Evolutionary conservation across 53 echinoderm and acorn worm species (phyloP).

Genomic region (Luidia sarsii): DNA sequence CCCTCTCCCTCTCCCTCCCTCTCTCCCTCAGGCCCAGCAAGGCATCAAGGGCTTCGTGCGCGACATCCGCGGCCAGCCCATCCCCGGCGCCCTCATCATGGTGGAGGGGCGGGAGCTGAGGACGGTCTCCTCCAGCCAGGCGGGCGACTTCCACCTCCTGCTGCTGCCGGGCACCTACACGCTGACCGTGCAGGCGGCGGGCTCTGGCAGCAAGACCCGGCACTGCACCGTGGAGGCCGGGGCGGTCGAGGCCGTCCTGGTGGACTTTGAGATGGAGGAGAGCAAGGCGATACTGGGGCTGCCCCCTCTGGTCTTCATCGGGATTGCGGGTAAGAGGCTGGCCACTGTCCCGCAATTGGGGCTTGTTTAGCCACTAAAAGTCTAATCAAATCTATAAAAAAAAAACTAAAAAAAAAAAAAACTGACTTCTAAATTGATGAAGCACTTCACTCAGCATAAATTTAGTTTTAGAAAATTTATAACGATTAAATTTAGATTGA

Average conservation of each 20-base stretch:
- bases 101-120: constrained; percentile 58
- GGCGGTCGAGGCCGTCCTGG: constrained; percentile 15
- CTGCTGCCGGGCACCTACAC: constrained; percentile 79
- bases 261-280: constrained; percentile 41
- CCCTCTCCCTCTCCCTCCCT: too few relatives aligned
- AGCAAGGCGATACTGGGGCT: constrained; percentile 66
- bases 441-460: too few relatives aligned
- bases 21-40: constrained; percentile 79
- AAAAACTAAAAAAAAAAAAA: too few relatives aligned
- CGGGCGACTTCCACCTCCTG: constrained; percentile 81
- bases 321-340: constrained; percentile 64
- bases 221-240: constrained; percentile 29
- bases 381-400: too few relatives aligned
- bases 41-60: constrained; percentile 73
- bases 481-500: too few relatives aligned
- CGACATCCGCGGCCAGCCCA: constrained; percentile 53
- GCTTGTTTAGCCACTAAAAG: too few relatives aligned
- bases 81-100: constrained; percentile 67
- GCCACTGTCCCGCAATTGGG: not conserved
- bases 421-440: too few relatives aligned
- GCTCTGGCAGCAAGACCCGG: constrained; percentile 56
- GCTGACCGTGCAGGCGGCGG: constrained; percentile 63
- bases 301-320: constrained; percentile 65
- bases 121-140: constrained; percentile 30
- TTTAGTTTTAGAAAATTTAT: too few relatives aligned